A percentile compares a stretch with the other conserved stretches of the same genome.
phyloP scores from a whole-genome alignment of 2,888 invertebrate species.

The Lasioglossum pauxillum region DNA sequence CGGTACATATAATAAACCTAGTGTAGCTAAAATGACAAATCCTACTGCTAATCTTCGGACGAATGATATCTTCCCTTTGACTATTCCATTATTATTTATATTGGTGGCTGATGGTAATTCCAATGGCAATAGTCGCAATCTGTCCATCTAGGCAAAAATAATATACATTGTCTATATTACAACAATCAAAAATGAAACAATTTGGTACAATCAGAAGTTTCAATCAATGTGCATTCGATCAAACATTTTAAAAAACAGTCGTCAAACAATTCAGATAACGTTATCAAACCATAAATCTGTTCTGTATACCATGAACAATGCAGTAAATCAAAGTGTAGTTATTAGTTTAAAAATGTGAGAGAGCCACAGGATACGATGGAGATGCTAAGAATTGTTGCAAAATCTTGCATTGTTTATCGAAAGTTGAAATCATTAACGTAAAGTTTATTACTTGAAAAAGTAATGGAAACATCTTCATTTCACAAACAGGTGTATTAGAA shows the following conservation, averaged over 20 bases:
- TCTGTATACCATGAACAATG: neutral
- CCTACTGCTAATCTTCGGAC: slow-evolving; percentile 79
- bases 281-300: slow-evolving; percentile 7
- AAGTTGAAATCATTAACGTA: neutral
- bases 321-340: slow-evolving; percentile 20
- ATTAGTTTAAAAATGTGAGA: neutral
- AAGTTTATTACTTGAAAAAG: neutral
- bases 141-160: slow-evolving; percentile 79
- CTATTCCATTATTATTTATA: slow-evolving; percentile 71
- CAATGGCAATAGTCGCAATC: slow-evolving; percentile 79
- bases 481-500: slow-evolving; percentile 14
- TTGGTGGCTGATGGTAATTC: slow-evolving; percentile 79
- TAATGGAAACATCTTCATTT: neutral
- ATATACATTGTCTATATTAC: neutral
- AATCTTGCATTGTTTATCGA: neutral
- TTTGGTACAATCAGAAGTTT: neutral
- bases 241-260: neutral
- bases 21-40: slow-evolving; percentile 79
- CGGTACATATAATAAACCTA: slow-evolving; percentile 82
- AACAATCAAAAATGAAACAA: neutral
- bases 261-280: neutral
- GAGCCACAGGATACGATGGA: neutral
- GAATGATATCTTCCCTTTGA: slow-evolving; percentile 80
- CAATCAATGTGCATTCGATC: neutral
- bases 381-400: neutral